Percentiles rank a stretch among this genome's conserved stretches.
These are phyloP conservation scores for Syngnathus rostellatus DNA, from an alignment of 2,797 vertebrate genomes.

Conservation along the genomic window DNA sequence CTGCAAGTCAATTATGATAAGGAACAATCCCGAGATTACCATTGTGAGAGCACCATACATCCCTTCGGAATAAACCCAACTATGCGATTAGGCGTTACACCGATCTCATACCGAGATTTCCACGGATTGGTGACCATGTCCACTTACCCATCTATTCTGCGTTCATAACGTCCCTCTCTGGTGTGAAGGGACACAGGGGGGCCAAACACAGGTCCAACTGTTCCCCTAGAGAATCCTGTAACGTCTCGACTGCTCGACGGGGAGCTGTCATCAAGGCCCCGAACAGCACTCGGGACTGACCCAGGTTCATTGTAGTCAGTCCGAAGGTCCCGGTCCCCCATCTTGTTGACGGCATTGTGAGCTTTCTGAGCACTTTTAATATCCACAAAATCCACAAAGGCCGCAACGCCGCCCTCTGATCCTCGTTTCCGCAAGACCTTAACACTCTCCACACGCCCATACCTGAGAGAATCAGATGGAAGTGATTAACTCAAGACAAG, in stretches of 20 bases:
- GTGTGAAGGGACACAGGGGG: slow-evolving; percentile 96
- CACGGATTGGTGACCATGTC: slow-evolving; percentile 90
- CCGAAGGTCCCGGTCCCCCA: slow-evolving; percentile 98
- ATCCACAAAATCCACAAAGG: slow-evolving; percentile 99
- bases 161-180: slow-evolving; percentile 99
- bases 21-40: slow-evolving; percentile 71
- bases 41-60: slow-evolving; percentile 56
- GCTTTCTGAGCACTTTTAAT: slow-evolving; percentile 99
- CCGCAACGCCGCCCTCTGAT: slow-evolving; percentile 97
- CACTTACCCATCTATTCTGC: slow-evolving; percentile 99
- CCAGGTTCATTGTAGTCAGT: slow-evolving; percentile 99
- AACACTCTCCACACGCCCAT: slow-evolving; percentile 99
- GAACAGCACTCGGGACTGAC: slow-evolving; percentile 95
- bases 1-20: slow-evolving; percentile 65
- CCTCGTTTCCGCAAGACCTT: slow-evolving; percentile 98
- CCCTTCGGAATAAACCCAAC: slow-evolving; percentile 79
- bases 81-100: slow-evolving; percentile 74
- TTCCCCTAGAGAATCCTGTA: slow-evolving; percentile 98
- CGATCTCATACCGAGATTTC: slow-evolving; percentile 78
- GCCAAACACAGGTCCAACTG: slow-evolving; percentile 92
- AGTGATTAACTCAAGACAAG: slow-evolving; percentile 10
- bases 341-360: slow-evolving; percentile 99
- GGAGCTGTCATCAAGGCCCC: slow-evolving; percentile 96
- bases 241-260: slow-evolving; percentile 99
- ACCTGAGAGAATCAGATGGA: slow-evolving; percentile 66